Percentiles rank a stretch among this genome's conserved stretches.
Conservation (phyloP, 1,140 invertebrate species). For the Macrostomum lignano region DNA sequence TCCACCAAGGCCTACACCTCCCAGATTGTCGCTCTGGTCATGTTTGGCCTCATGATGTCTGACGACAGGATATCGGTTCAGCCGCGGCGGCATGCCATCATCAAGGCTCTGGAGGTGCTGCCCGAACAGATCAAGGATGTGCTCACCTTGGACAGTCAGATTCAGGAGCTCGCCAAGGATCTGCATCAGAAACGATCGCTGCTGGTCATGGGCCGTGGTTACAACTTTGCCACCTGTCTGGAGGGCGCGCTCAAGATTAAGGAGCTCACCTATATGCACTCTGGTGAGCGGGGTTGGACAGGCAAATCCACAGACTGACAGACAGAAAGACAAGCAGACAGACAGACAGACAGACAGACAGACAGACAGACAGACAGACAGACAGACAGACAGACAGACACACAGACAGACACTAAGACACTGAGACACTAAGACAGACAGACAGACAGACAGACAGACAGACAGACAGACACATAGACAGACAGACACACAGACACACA, state of each 20-base stretch:
- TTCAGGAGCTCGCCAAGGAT: conserved; percentile 58
- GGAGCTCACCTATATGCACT: conserved; percentile 98
- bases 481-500: too few species aligned
- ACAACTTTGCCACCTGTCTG: conserved; percentile 89
- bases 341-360: too few species aligned
- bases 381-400: too few species aligned
- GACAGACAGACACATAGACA: too few species aligned
- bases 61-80: conserved; percentile 74
- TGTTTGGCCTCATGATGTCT: conserved; percentile 92
- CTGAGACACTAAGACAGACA: too few species aligned
- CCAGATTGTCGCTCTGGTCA: conserved; percentile 87
- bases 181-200: conserved; percentile 74
- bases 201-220: conserved; percentile 89
- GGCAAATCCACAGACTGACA: too few species aligned
- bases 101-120: conserved; percentile 54
- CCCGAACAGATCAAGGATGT: conserved; percentile 41
- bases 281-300: too few species aligned
- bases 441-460: too few species aligned
- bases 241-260: conserved; percentile 97
- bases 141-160: conserved; percentile 51
- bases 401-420: too few species aligned
- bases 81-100: conserved; percentile 46
- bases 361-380: too few species aligned
- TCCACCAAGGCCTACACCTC: conserved; percentile 96
- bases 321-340: too few species aligned